Evolutionary conservation across 1,140 invertebrate genomes (phyloP), one percentile per base, ranked within the genome.

Genomic region (Pseudomyrmex cubaensis): DNA sequence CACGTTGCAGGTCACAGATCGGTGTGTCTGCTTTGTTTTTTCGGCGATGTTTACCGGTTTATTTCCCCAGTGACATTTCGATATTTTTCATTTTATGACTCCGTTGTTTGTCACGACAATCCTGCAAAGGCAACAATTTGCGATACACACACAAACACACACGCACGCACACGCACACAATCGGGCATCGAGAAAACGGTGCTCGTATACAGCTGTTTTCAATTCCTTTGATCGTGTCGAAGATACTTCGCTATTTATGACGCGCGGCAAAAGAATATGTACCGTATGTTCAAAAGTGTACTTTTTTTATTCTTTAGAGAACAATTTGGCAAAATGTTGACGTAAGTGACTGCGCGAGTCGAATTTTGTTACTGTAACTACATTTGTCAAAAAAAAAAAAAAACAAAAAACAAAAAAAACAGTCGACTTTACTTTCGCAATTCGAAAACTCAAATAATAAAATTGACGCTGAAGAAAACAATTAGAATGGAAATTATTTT

Each of bases 81-180:
- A 46, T 78, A 70, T 72, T 80, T 80, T 80, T 80, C n/a, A 72
- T 80, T 80, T 59, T 70, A 50, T 13, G 54, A 56, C 54, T 67
- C 20, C 13, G 50, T 56, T 76, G 54, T 25, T 78, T 59, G 35
- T 44, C 35, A 70, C 20, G 63, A 54, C 76, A 56, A 70, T 69
- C n/a, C 52, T n/a, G 50, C 54, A 22, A 70, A 22, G 15, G 54
- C 54, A 72, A 70, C 44, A 70, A 44, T 70, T 70, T 70, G 54
- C 25, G 48, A 76, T n/a, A n/a, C n/a, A n/a, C n/a, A n/a, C n/a
- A n/a, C n/a, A n/a, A n/a, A n/a, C n/a, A n/a, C n/a, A n/a, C n/a
- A n/a, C n/a, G n/a, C n/a, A n/a, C n/a, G n/a, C n/a, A n/a, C n/a
- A n/a, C n/a, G n/a, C 48, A 4, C 44, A 4, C 25, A 25, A 5